These are phyloP conservation scores for Psettodes erumei DNA, from an alignment of 2,113 vertebrate genomes.

Conservation along the genomic window DNA sequence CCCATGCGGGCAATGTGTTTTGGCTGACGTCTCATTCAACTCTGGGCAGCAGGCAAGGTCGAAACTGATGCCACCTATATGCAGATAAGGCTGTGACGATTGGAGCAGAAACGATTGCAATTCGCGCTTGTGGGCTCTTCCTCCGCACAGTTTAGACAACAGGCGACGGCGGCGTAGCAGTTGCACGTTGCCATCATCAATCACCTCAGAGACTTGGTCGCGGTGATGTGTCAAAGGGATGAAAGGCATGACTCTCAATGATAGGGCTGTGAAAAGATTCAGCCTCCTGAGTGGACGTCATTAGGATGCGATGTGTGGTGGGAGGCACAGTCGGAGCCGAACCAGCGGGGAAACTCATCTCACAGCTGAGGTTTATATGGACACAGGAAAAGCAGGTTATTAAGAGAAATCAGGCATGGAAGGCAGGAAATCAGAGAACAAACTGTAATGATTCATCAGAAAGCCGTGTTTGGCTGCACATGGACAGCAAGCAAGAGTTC, in stretches of 20 bases:
- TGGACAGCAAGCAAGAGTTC: background rate
- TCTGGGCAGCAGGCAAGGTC: slow-evolving; percentile 44
- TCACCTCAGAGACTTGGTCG: slow-evolving; percentile 68
- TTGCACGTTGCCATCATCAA: slow-evolving; percentile 74
- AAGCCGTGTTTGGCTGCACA: background rate
- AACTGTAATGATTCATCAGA: background rate
- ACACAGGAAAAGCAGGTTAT: slow-evolving; percentile 27
- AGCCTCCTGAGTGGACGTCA: slow-evolving; percentile 29
- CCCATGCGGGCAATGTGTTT: slow-evolving; percentile 1
- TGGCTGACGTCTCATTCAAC: slow-evolving; percentile 49
- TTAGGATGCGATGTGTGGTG: slow-evolving; percentile 13
- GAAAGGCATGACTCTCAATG: slow-evolving; percentile 68
- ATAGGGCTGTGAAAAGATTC: slow-evolving; percentile 57
- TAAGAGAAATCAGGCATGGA: slow-evolving; percentile 30
- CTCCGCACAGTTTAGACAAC: slow-evolving; percentile 41
- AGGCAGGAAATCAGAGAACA: slow-evolving; percentile 13
- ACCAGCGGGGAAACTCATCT: slow-evolving; percentile 38
- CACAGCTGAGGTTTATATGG: slow-evolving; percentile 33
- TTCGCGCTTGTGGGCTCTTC: slow-evolving; percentile 47
- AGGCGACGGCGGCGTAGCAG: slow-evolving; percentile 51
- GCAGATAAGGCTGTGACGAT: slow-evolving; percentile 52
- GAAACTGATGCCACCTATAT: slow-evolving; percentile 46
- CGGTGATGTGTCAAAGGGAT: slow-evolving; percentile 77
- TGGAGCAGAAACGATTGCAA: slow-evolving; percentile 52
- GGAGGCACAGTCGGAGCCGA: slow-evolving; percentile 19